Evolutionary conservation across 2,797 vertebrate genomes (phyloP).

Genomic region (Macroramphosus scolopax): DNA sequence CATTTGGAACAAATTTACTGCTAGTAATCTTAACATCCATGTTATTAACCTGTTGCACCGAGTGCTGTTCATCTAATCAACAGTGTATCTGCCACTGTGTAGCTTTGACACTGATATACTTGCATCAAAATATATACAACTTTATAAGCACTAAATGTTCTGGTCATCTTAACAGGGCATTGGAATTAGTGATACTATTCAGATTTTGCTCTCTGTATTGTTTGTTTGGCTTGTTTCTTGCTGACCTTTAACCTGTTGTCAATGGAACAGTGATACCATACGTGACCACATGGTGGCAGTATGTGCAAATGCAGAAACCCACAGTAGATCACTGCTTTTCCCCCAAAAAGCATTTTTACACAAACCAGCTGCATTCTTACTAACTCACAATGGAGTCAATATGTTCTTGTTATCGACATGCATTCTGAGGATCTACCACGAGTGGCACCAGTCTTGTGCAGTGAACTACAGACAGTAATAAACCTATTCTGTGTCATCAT

Average conservation of each 20-base stretch:
- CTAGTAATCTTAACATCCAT: too few species aligned
- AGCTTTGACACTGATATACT: too few species aligned
- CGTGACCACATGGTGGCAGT: too few species aligned
- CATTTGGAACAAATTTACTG: too few species aligned
- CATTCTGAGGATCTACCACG: slow-evolving; percentile 78
- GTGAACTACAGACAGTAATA: slow-evolving; percentile 59
- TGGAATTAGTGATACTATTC: too few species aligned
- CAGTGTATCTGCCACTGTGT: too few species aligned
- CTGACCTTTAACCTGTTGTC: slow-evolving; percentile 74
- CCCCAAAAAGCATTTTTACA: slow-evolving; percentile 11
- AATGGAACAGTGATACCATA: slow-evolving; percentile 67
- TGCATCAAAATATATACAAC: too few species aligned
- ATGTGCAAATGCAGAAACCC: slow-evolving; percentile 70
- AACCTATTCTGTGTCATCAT: slow-evolving; percentile 82
- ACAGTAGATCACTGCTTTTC: slow-evolving; percentile 82
- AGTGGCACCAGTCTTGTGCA: slow-evolving; percentile 46
- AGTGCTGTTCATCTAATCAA: too few species aligned
- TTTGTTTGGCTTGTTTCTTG: slow-evolving; percentile 68
- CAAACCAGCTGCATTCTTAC: slow-evolving; percentile 16
- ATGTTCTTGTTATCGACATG: slow-evolving; percentile 46
- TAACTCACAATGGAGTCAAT: slow-evolving; percentile 16
- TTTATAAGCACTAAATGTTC: too few species aligned
- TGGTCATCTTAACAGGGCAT: too few species aligned
- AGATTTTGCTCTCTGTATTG: too few species aligned
- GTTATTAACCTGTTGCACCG: too few species aligned